phyloP scores from a whole-genome alignment of 2,888 invertebrate genomes.

The Parasteatoda lunata region DNA sequence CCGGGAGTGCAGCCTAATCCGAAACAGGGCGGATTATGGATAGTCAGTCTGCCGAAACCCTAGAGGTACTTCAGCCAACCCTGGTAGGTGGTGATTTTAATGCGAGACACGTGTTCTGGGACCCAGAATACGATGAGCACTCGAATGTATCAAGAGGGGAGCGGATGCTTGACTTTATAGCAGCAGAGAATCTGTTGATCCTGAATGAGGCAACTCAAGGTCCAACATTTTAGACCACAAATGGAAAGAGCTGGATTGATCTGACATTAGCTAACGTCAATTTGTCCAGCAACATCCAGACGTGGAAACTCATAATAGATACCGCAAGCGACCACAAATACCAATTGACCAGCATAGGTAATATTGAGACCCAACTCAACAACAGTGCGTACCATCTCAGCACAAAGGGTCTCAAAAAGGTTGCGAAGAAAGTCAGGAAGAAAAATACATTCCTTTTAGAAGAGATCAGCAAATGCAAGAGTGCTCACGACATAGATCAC shows the following conservation, averaged over 20 bases:
- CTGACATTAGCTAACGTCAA: not conserved
- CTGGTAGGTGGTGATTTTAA: not conserved
- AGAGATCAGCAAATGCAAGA: not conserved
- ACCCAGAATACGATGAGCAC: not conserved
- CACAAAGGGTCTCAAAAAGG: not conserved
- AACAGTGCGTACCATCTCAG: not conserved
- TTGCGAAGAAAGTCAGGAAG: not conserved
- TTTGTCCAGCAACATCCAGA: not conserved
- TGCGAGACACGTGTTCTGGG: not conserved
- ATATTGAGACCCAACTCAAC: not conserved
- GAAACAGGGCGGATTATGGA: not conserved
- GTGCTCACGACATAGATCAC: not conserved
- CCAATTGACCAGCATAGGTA: not conserved
- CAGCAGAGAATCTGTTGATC: not conserved
- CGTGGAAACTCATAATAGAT: not conserved
- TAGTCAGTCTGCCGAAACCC: not conserved
- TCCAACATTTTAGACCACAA: not conserved
- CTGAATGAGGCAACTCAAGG: not conserved
- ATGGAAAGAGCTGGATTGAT: not conserved
- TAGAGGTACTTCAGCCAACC: not conserved
- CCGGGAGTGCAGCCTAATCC: not conserved
- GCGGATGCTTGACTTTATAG: not conserved
- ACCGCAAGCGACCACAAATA: not conserved
- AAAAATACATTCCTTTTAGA: not conserved
- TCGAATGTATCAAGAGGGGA: not conserved